These are phyloP conservation scores for Tetragnatha versicolor DNA, from an alignment of 1,140 invertebrate genomes.

Conservation along the genomic window DNA sequence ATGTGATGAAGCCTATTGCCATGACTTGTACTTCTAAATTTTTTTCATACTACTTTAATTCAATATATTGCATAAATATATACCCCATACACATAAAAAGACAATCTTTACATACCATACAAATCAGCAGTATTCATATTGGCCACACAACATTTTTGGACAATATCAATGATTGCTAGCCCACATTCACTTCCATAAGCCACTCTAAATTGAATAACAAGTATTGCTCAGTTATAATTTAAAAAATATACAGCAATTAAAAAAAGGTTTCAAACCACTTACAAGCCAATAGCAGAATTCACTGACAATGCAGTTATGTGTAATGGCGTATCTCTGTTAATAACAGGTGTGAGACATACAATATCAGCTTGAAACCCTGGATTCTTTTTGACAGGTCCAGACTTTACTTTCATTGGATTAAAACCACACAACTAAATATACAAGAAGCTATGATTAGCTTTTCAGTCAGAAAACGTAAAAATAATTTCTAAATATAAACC, in stretches of 20 bases:
- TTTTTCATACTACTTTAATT: too few relatives aligned
- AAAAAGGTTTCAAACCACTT: slow-evolving; percentile 67
- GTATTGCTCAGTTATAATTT: slow-evolving; percentile 25
- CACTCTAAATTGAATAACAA: slow-evolving; percentile 72
- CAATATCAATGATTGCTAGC: slow-evolving; percentile 91
- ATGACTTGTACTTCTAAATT: too few relatives aligned
- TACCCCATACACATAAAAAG: too few relatives aligned
- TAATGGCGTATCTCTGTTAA: slow-evolving; percentile 79
- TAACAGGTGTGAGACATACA: slow-evolving; percentile 87
- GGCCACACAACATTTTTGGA: slow-evolving; percentile 87
- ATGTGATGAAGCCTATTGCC: too few relatives aligned
- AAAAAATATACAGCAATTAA: background rate
- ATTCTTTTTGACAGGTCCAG: slow-evolving; percentile 79
- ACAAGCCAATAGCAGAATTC: slow-evolving; percentile 96
- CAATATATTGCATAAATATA: too few relatives aligned
- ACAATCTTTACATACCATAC: slow-evolving; percentile 72
- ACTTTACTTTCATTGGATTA: slow-evolving; percentile 70
- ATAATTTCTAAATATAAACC: too few relatives aligned
- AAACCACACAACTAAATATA: slow-evolving; percentile 20
- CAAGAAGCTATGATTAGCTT: too few relatives aligned
- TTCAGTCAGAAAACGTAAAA: too few relatives aligned
- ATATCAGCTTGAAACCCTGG: slow-evolving; percentile 94
- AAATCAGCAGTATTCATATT: slow-evolving; percentile 79
- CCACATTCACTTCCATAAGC: slow-evolving; percentile 96
- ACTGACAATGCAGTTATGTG: slow-evolving; percentile 87